Evolutionary conservation across 2,888 invertebrate species (phyloP).

Genomic region (Tachina grossa): DNA sequence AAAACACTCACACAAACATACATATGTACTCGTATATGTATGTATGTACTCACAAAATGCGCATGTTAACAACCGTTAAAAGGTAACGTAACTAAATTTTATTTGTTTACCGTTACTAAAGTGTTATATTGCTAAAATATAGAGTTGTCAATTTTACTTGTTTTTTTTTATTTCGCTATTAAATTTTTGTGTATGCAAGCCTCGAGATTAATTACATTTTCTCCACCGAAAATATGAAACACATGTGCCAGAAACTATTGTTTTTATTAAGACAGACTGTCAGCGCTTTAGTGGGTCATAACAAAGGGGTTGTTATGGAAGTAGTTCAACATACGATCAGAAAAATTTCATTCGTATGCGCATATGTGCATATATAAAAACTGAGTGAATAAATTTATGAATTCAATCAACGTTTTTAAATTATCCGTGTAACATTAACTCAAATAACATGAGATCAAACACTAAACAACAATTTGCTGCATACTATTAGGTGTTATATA

Average conservation of each 20-base stretch:
- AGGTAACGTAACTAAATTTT: slow-evolving; percentile 54
- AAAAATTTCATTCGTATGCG: too few species aligned
- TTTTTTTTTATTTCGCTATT: slow-evolving; percentile 20
- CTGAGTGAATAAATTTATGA: too few species aligned
- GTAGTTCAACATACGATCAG: background rate
- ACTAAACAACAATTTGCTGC: background rate
- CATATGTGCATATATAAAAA: too few species aligned
- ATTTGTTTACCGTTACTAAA: slow-evolving; percentile 63
- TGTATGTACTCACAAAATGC: background rate
- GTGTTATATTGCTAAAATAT: slow-evolving; percentile 23
- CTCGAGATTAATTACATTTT: slow-evolving; percentile 62
- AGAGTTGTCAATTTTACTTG: slow-evolving; percentile 59
- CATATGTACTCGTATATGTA: background rate
- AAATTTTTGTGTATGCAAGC: background rate
- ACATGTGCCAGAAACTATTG: slow-evolving; percentile 59
- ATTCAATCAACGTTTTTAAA: background rate
- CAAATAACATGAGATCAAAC: background rate
- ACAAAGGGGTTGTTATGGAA: slow-evolving; percentile 51
- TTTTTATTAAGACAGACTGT: slow-evolving; percentile 52
- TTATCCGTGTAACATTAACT: background rate
- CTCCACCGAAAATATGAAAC: slow-evolving; percentile 43
- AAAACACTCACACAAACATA: background rate
- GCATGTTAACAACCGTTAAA: slow-evolving; percentile 43
- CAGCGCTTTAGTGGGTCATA: slow-evolving; percentile 3
- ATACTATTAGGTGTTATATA: background rate